Conservation (phyloP, 2,113 vertebrate species). For the Furnarius figulus region DNA sequence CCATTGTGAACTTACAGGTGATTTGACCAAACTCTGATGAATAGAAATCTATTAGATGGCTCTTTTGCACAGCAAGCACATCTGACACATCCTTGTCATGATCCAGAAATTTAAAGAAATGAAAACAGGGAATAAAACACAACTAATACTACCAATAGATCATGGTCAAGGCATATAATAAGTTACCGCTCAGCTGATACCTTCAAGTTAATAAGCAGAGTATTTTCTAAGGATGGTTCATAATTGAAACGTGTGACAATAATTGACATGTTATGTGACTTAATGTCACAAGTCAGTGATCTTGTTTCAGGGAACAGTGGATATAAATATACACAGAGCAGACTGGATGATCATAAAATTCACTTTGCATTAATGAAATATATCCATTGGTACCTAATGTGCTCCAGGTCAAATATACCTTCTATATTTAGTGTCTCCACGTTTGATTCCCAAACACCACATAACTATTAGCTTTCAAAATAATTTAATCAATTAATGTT, state of each 20-base stretch:
- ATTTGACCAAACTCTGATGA: not conserved
- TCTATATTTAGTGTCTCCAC: not conserved
- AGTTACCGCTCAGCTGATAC: not conserved
- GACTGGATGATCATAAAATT: not conserved
- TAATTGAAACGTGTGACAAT: not conserved
- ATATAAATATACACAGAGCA: not conserved
- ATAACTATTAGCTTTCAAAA: not conserved
- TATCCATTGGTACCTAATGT: rapidly evolving
- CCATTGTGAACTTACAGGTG: not conserved
- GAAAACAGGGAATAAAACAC: not conserved
- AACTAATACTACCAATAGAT: not conserved
- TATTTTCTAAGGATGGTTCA: not conserved
- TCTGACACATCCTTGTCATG: not conserved
- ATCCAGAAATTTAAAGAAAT: not conserved
- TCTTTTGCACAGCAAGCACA: not conserved
- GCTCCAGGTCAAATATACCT: not conserved
- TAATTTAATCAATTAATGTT: not conserved
- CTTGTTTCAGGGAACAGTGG: not conserved
- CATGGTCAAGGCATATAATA: not conserved
- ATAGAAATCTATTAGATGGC: not conserved
- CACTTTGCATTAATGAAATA: not conserved
- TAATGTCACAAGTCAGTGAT: not conserved
- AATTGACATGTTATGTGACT: not conserved
- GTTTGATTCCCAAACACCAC: not conserved
- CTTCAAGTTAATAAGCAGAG: not conserved